Conservation (phyloP, 1,140 invertebrate genomes). For the Macrostomum lignano region DNA sequence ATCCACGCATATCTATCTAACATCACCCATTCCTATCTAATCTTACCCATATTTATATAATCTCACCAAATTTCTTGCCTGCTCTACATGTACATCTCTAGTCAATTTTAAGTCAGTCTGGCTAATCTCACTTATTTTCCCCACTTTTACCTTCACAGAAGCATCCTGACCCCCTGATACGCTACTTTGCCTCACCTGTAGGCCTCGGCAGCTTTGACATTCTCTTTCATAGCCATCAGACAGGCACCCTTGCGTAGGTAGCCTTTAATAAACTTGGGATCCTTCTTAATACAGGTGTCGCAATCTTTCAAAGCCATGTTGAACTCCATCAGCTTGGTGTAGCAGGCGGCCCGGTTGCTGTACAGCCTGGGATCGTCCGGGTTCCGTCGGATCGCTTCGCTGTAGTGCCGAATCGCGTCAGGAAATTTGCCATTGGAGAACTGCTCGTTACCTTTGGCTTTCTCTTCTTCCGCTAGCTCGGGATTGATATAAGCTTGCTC, state of each 20-base stretch:
- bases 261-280: constrained; percentile 87
- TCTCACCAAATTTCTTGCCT: too few relatives aligned
- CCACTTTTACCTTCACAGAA: too few relatives aligned
- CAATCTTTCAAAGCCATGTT: constrained; percentile 84
- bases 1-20: too few relatives aligned
- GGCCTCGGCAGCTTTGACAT: constrained; percentile 49
- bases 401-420: constrained; percentile 59
- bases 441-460: constrained; percentile 53
- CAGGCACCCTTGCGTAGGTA: constrained; percentile 77
- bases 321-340: constrained; percentile 87
- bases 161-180: too few relatives aligned
- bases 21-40: too few relatives aligned
- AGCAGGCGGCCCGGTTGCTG: constrained; percentile 86
- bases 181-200: constrained; percentile 42
- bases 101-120: too few relatives aligned
- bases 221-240: constrained; percentile 63
- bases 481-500: constrained; percentile 67
- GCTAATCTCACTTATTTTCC: too few relatives aligned
- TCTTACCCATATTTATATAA: too few relatives aligned
- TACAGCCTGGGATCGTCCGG: constrained; percentile 85
- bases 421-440: constrained; percentile 59
- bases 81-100: too few relatives aligned
- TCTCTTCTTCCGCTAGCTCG: constrained; percentile 64
- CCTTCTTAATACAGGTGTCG: constrained; percentile 66
- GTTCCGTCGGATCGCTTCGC: constrained; percentile 77